Conservation (phyloP, 2,888 invertebrate genomes). For the Arrhopalites spinosus region DNA sequence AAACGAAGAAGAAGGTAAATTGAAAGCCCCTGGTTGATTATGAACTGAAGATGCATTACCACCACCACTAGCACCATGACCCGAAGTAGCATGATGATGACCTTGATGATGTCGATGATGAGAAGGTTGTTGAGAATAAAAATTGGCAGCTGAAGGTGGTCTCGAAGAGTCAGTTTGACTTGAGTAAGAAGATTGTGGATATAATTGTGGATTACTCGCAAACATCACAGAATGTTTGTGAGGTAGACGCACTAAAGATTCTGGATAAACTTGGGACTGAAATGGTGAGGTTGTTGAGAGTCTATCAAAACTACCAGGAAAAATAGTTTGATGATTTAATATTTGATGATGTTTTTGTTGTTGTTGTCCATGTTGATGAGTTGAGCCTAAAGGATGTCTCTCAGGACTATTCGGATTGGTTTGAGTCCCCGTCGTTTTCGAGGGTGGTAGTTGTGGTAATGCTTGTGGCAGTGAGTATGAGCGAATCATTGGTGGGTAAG, state of each 20-base stretch:
- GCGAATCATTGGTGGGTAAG: conserved; percentile 46
- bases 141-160: conserved; percentile 41
- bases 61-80: too few species aligned
- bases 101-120: conserved; percentile 37
- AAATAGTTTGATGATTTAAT: conserved; percentile 15
- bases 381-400: conserved; percentile 37
- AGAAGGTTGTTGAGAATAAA: conserved; percentile 31
- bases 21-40: conserved; percentile 25
- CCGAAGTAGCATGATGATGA: conserved; percentile 4
- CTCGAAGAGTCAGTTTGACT: conserved; percentile 26
- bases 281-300: background rate
- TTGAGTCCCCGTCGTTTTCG: conserved; percentile 51
- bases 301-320: conserved; percentile 20
- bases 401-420: conserved; percentile 54
- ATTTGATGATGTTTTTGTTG: conserved; percentile 12
- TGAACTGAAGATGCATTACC: too few species aligned
- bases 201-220: conserved; percentile 53
- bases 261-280: conserved; percentile 29
- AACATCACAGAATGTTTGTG: conserved; percentile 54
- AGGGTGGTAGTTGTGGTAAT: conserved; percentile 26
- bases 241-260: conserved; percentile 15
- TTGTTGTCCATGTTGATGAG: conserved; percentile 4
- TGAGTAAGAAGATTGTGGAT: conserved; percentile 43
- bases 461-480: conserved; percentile 52
- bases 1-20: background rate